phyloP scores from a whole-genome alignment of 2,888 invertebrate species.

The Leptinotarsa haldemani region DNA sequence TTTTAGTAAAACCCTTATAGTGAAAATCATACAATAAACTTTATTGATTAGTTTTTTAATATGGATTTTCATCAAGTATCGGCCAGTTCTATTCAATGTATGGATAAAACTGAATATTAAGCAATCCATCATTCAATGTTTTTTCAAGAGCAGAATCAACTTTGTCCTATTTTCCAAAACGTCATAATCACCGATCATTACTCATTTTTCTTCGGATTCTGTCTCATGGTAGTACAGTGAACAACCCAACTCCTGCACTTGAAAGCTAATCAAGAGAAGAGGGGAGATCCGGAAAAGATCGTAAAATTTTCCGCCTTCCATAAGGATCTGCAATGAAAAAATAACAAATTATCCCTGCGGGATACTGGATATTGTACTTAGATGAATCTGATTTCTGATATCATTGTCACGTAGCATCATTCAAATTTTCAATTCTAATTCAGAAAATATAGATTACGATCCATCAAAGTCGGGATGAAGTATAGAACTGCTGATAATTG shows the following conservation, averaged over 20 bases:
- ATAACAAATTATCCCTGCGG: constrained; percentile 29
- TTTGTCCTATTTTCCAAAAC: not conserved
- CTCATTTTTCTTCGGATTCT: not conserved
- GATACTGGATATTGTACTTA: constrained; percentile 25
- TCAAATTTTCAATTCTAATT: not conserved
- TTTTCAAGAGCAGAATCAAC: not conserved
- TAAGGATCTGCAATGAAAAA: constrained; percentile 21
- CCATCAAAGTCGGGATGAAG: not conserved
- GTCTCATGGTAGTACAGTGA: not conserved
- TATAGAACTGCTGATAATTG: not conserved
- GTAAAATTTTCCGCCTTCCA: constrained; percentile 35
- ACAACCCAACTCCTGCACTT: constrained; percentile 34
- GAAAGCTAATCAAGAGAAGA: constrained; percentile 43
- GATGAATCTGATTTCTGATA: constrained; percentile 27
- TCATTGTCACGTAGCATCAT: constrained; percentile 11
- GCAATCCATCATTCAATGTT: not conserved
- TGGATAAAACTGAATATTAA: not conserved
- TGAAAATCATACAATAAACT: too few relatives aligned
- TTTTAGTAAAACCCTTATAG: too few relatives aligned
- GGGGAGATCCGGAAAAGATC: constrained; percentile 35
- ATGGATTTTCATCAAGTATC: too few relatives aligned
- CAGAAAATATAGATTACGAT: constrained; percentile 1
- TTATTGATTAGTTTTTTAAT: too few relatives aligned
- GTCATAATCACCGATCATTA: not conserved
- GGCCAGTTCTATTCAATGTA: too few relatives aligned